phyloP scores from a whole-genome alignment of 1,140 invertebrate genomes.

The Tachypleus tridentatus region DNA sequence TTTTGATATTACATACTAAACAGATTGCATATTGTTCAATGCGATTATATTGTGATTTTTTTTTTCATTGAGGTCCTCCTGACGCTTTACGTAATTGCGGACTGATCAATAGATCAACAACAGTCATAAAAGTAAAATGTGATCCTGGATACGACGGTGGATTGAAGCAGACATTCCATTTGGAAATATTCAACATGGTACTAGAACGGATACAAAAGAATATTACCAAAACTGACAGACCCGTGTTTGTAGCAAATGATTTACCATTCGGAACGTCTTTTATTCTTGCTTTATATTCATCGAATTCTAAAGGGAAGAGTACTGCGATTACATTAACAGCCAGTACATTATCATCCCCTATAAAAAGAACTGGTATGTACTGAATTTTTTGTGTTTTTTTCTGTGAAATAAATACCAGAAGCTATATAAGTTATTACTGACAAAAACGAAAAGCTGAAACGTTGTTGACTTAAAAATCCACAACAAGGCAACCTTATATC shows the following conservation, averaged over 20 bases:
- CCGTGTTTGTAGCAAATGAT: constrained; percentile 41
- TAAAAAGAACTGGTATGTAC: constrained; percentile 64
- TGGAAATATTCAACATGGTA: constrained; percentile 51
- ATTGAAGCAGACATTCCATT: constrained; percentile 59
- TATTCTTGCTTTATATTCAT: constrained; percentile 65
- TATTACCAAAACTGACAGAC: constrained; percentile 7
- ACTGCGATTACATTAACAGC: constrained; percentile 67
- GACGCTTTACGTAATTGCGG: constrained; percentile 70
- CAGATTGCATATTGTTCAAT: too few species aligned
- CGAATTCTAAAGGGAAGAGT: constrained; percentile 73
- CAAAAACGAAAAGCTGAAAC: too few species aligned
- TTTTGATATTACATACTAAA: too few species aligned
- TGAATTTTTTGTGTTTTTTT: too few species aligned
- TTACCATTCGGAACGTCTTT: constrained; percentile 57
- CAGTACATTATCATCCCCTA: constrained; percentile 72
- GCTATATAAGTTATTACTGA: too few species aligned
- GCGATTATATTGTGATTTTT: too few species aligned
- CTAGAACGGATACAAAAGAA: constrained; percentile 13
- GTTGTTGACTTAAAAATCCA: too few species aligned
- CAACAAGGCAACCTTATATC: too few species aligned
- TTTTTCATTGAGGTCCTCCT: constrained; percentile 49
- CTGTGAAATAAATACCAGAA: too few species aligned
- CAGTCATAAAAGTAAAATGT: constrained; percentile 61
- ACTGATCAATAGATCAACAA: constrained; percentile 66
- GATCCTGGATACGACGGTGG: constrained; percentile 74